phyloP scores from a whole-genome alignment of 2,888 invertebrate species.

The Cylindroiulus punctatus region DNA sequence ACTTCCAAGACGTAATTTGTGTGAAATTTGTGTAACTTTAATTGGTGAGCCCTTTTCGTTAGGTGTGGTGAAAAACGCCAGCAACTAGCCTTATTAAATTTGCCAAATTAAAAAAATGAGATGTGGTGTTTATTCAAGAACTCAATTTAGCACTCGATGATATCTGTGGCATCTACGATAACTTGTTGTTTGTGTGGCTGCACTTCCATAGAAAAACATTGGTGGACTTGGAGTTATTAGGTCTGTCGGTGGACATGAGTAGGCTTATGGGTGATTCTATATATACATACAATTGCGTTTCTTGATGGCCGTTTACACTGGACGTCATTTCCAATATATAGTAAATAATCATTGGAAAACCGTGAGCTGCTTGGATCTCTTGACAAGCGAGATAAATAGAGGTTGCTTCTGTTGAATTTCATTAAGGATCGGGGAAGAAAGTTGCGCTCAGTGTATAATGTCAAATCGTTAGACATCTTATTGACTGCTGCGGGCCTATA shows the following conservation, averaged over 20 bases:
- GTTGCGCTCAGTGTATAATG: not conserved
- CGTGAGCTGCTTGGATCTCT: not conserved
- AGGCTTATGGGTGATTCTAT: not conserved
- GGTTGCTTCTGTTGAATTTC: conserved; percentile 43
- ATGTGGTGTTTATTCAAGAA: not conserved
- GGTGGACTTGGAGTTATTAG: not conserved
- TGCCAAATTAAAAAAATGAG: no score
- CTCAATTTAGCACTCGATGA: not conserved
- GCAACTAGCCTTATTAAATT: no score
- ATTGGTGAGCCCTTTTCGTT: no score
- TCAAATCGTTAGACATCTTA: conserved; percentile 10
- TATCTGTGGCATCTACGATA: not conserved
- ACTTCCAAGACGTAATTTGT: no score
- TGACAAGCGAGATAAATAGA: conserved; percentile 34
- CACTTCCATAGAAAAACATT: not conserved
- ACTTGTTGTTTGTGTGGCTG: not conserved
- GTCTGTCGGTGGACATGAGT: not conserved
- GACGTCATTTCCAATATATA: conserved; percentile 39
- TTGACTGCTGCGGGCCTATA: not conserved
- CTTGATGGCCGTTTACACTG: not conserved
- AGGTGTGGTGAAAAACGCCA: no score
- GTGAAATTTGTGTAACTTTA: no score
- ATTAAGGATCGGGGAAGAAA: conserved; percentile 15
- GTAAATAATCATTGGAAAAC: conserved; percentile 32
- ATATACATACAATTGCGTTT: not conserved